Conservation (phyloP, 35 echinoderm and acorn worm species). For the Apostichopus japonicus region DNA sequence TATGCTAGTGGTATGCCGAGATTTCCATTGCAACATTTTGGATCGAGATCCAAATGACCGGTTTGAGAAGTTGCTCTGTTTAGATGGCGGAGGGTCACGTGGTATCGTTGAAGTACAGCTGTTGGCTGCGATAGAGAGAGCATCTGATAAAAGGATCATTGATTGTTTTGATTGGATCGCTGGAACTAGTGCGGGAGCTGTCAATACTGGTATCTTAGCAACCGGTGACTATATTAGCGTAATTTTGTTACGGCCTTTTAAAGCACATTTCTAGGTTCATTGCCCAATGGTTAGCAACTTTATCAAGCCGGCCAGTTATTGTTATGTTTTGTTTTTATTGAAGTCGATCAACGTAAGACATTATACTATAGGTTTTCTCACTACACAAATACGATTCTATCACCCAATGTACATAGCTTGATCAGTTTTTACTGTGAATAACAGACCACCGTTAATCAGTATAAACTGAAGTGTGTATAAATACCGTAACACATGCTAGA, state of each 20-base stretch:
- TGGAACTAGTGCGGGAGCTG: slow-evolving; percentile 48
- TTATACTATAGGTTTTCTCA: no score
- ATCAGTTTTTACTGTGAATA: no score
- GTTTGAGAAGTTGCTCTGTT: slow-evolving; percentile 29
- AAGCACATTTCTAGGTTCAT: background rate
- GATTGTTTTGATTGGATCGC: slow-evolving; percentile 61
- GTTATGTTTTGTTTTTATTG: no score
- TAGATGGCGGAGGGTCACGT: slow-evolving; percentile 55
- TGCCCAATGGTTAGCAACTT: no score
- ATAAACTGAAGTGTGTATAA: no score
- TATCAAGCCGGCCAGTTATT: no score
- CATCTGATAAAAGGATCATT: slow-evolving; percentile 7
- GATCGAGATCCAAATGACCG: background rate
- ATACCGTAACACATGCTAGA: no score
- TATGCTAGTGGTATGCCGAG: background rate
- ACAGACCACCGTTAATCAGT: no score
- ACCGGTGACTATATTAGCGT: slow-evolving; percentile 15
- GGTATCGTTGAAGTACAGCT: slow-evolving; percentile 46
- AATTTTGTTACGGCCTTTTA: background rate
- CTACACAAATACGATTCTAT: no score
- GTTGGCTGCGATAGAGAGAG: slow-evolving; percentile 43
- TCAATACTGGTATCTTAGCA: background rate
- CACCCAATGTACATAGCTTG: no score
- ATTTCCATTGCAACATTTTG: background rate
- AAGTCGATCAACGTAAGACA: no score